Percentiles rank a stretch among this genome's conserved stretches.
These are phyloP conservation scores for Druon quercuslanigerum DNA, from an alignment of 1,140 invertebrate genomes.

Conservation along the genomic window DNA sequence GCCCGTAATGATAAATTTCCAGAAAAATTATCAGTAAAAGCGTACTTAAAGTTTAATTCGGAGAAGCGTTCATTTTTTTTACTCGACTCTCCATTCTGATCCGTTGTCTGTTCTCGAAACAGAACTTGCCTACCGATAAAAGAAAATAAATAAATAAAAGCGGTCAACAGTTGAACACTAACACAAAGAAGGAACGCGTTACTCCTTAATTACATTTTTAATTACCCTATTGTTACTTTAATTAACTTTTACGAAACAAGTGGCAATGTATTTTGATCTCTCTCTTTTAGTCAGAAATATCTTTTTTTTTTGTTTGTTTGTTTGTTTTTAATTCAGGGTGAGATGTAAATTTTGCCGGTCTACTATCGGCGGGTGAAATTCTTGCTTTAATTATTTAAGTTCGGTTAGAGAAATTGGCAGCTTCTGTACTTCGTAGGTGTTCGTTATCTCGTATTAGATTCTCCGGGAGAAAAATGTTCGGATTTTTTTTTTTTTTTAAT, in stretches of 20 bases:
- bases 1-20: no score
- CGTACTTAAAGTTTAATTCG: constrained; percentile 56
- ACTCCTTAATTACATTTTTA: constrained; percentile 71
- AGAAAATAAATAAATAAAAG: neutral
- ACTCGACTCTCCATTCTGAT: constrained; percentile 44
- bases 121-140: constrained; percentile 63
- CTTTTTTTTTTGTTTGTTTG: constrained; percentile 61
- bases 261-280: constrained; percentile 85
- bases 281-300: constrained; percentile 82
- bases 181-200: constrained; percentile 59
- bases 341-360: constrained; percentile 66
- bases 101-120: constrained; percentile 61
- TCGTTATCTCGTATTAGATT: constrained; percentile 59
- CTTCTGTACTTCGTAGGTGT: constrained; percentile 71
- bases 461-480: constrained; percentile 13
- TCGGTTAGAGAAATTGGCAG: constrained; percentile 70
- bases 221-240: constrained; percentile 75
- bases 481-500: constrained; percentile 14
- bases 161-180: constrained; percentile 59
- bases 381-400: constrained; percentile 47
- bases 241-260: constrained; percentile 78
- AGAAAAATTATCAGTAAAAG: constrained; percentile 40
- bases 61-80: constrained; percentile 32
- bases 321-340: constrained; percentile 67
- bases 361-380: constrained; percentile 60